Evolutionary conservation across 2,113 vertebrate genomes (phyloP).

Genomic region (Hippoglossus stenolepis): DNA sequence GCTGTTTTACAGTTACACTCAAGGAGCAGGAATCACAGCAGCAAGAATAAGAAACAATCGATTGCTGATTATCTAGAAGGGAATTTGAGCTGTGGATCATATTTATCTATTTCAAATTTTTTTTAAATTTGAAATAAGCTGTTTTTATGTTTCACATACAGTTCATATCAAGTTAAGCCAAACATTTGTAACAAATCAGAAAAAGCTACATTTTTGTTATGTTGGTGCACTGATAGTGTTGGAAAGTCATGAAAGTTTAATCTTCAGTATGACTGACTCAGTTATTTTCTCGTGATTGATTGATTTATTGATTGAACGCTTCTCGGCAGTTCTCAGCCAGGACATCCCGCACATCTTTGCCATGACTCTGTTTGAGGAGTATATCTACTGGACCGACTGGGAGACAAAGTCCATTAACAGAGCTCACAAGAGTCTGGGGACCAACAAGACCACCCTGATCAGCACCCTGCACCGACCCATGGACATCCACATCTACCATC

Average conservation of each 20-base stretch:
- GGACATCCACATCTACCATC: constrained; percentile 97
- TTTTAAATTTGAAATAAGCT: too few relatives aligned
- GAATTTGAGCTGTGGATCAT: too few relatives aligned
- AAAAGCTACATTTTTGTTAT: too few relatives aligned
- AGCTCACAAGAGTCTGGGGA: constrained; percentile 92
- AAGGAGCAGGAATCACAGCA: too few relatives aligned
- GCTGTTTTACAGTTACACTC: neutral
- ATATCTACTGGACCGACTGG: constrained; percentile 99
- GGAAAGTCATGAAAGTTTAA: too few relatives aligned
- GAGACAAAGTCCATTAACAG: constrained; percentile 98
- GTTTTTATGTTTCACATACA: too few relatives aligned
- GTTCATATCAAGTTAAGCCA: too few relatives aligned
- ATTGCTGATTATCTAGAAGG: too few relatives aligned
- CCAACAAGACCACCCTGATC: constrained; percentile 92
- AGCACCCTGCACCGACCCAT: constrained; percentile 96
- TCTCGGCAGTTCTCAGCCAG: constrained; percentile 88
- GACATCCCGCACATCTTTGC: constrained; percentile 99
- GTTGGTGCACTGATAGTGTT: too few relatives aligned
- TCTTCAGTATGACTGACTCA: neutral
- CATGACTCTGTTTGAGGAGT: constrained; percentile 96
- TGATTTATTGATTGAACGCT: neutral
- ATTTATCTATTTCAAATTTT: too few relatives aligned
- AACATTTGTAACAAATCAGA: too few relatives aligned
- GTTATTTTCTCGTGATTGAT: neutral
- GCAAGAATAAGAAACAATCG: too few relatives aligned